Conservation (phyloP, 2,797 vertebrate genomes). For the Myotis myotis region DNA sequence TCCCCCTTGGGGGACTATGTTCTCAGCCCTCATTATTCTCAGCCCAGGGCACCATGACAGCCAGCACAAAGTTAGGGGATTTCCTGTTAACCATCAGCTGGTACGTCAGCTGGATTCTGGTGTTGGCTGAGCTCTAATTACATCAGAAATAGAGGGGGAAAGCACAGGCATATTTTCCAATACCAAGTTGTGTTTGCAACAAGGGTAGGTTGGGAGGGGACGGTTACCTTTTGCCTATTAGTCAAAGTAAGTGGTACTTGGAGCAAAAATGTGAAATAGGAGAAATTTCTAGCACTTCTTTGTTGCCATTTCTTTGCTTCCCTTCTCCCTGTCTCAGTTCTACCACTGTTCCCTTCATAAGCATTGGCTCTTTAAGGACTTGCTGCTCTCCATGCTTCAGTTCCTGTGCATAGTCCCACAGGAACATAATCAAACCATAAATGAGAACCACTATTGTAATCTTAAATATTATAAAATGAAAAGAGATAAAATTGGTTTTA, state of each 20-base stretch:
- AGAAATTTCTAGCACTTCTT: not conserved
- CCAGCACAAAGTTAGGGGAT: not conserved
- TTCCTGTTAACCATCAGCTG: not conserved
- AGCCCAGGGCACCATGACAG: not conserved
- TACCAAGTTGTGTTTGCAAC: not conserved
- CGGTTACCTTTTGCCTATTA: not conserved
- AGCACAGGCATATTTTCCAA: not conserved
- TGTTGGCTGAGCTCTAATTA: not conserved
- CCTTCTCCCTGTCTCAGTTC: not conserved
- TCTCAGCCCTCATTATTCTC: slow-evolving; percentile 6
- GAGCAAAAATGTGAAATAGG: not conserved
- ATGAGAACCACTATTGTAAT: not conserved
- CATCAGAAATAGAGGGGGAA: not conserved
- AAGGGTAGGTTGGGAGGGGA: not conserved
- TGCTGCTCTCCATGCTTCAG: not conserved
- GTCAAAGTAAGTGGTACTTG: not conserved
- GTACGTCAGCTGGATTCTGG: not conserved
- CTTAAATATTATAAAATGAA: not conserved
- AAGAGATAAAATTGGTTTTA: not conserved
- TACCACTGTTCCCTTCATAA: not conserved
- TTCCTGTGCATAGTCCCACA: not conserved
- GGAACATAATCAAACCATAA: not conserved
- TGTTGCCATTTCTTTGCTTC: not conserved
- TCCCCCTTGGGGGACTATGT: not conserved
- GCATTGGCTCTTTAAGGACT: not conserved